Evolutionary conservation across 2,113 vertebrate genomes (phyloP).

Genomic region (Brienomyrus longianalis): DNA sequence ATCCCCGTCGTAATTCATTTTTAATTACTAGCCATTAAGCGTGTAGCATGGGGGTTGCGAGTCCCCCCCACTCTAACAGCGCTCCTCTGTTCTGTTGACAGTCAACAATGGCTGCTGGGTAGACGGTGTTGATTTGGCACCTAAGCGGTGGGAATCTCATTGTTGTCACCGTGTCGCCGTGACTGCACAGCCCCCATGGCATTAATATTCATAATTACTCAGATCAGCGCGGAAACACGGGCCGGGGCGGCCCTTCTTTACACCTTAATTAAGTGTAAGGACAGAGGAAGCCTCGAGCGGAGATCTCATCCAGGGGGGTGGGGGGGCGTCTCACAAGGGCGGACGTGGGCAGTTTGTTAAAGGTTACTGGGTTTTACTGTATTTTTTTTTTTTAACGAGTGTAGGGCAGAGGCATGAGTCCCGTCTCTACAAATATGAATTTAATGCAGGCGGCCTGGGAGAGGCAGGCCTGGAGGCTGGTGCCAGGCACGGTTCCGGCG

Average conservation of each 20-base stretch:
- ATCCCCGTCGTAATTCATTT: slow-evolving; percentile 28
- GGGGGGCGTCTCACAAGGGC: slow-evolving; percentile 9
- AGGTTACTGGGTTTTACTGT: slow-evolving; percentile 8
- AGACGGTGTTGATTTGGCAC: slow-evolving; percentile 22
- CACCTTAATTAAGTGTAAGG: slow-evolving; percentile 19
- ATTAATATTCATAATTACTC: slow-evolving; percentile 29
- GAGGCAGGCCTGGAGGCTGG: neutral
- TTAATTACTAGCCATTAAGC: slow-evolving; percentile 29
- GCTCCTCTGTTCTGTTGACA: slow-evolving; percentile 27
- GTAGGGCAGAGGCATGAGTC: neutral
- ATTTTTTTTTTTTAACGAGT: neutral
- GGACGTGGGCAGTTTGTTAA: neutral
- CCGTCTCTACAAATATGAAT: neutral
- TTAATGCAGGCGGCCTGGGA: neutral
- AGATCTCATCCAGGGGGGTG: neutral
- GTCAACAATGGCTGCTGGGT: slow-evolving; percentile 22
- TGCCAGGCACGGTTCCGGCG: neutral
- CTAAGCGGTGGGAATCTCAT: slow-evolving; percentile 10
- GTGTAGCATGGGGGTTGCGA: slow-evolving; percentile 3
- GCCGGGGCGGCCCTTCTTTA: slow-evolving; percentile 12
- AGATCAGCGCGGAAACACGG: neutral
- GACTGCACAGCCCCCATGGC: slow-evolving; percentile 4
- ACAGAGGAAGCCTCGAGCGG: neutral
- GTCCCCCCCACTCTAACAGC: neutral
- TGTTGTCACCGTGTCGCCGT: slow-evolving; percentile 18